phyloP scores from a whole-genome alignment of 2,888 invertebrate genomes.

The Eupeodes luniger region DNA sequence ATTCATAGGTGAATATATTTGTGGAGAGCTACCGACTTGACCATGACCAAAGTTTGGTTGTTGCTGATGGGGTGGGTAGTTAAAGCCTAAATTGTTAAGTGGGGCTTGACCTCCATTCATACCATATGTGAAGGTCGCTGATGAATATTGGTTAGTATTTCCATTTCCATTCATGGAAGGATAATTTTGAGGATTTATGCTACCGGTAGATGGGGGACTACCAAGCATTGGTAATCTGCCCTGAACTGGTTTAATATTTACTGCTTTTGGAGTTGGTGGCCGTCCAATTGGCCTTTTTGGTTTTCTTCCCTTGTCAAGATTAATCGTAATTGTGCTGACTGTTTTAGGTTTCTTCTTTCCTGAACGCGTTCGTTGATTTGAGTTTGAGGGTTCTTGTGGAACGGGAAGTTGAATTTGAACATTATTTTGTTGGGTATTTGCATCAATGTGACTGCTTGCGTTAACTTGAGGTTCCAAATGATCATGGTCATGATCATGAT shows the following conservation, averaged over 20 bases:
- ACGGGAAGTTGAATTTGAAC: background rate
- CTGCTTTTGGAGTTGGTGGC: no score
- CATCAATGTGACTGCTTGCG: background rate
- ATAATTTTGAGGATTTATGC: background rate
- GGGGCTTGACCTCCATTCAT: background rate
- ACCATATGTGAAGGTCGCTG: background rate
- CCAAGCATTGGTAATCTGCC: background rate
- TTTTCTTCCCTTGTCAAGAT: background rate
- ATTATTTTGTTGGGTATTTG: background rate
- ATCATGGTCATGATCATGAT: background rate
- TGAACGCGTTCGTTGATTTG: background rate
- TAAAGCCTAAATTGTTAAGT: background rate
- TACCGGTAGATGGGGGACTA: background rate
- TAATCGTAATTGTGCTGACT: constrained; percentile 14
- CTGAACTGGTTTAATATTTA: background rate
- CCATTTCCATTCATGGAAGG: background rate
- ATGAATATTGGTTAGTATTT: background rate
- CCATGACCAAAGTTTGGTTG: background rate
- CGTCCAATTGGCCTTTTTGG: background rate
- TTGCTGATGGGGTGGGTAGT: background rate
- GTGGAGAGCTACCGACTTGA: background rate
- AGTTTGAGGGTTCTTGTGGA: background rate
- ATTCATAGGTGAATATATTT: background rate
- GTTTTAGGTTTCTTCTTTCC: background rate
- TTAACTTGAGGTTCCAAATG: background rate